phyloP scores from a whole-genome alignment of 2,797 vertebrate species.

The Ibycter americanus region DNA sequence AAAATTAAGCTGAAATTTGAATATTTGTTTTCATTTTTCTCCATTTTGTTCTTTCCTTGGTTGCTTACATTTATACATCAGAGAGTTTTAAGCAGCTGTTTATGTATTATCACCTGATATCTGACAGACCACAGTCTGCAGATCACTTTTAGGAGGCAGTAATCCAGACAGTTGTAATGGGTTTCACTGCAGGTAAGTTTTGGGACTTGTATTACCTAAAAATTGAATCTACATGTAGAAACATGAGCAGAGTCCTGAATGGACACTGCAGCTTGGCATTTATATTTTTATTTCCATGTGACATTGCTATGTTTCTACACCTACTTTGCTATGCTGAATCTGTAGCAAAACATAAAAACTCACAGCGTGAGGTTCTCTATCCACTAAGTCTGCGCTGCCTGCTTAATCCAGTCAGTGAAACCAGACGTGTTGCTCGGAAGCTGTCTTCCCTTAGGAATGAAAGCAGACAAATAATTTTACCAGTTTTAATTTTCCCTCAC shows the following conservation, averaged over 20 bases:
- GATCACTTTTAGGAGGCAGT: neutral
- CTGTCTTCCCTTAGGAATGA: neutral
- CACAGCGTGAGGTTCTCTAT: neutral
- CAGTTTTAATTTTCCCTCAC: neutral
- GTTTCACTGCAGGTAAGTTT: neutral
- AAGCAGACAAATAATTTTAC: neutral
- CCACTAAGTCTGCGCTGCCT: neutral
- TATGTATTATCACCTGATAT: neutral
- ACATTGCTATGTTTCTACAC: neutral
- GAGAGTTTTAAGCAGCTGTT: neutral
- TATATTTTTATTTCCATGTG: neutral
- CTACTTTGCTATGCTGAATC: neutral
- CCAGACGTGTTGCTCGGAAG: neutral
- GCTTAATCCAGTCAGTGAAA: neutral
- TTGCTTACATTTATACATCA: neutral
- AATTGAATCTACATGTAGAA: neutral
- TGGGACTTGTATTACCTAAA: neutral
- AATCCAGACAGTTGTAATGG: neutral
- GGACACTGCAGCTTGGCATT: neutral
- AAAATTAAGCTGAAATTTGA: neutral
- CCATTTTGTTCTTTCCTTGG: neutral
- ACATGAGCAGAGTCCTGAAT: neutral
- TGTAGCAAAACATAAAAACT: neutral
- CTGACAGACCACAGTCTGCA: neutral
- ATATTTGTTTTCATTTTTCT: neutral